These are phyloP conservation scores for Malurus melanocephalus DNA, from an alignment of 2,113 vertebrate genomes.

Conservation along the genomic window DNA sequence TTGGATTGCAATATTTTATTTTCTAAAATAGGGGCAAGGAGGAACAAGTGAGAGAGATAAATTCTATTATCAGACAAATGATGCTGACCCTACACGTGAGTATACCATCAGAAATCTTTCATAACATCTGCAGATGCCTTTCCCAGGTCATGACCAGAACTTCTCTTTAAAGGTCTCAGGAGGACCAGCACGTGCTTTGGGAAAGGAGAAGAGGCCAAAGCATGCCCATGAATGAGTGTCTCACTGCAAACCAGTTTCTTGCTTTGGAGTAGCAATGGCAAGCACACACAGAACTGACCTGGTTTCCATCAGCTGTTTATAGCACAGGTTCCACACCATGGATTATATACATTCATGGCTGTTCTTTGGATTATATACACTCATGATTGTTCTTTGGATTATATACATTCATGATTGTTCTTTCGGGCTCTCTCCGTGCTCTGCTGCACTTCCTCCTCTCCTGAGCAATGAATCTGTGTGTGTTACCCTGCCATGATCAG, in stretches of 20 bases:
- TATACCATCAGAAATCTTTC: neutral
- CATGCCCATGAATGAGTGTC: neutral
- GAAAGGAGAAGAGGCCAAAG: constrained; percentile 19
- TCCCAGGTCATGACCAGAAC: neutral
- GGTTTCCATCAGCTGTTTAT: constrained; percentile 56
- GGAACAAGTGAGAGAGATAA: neutral
- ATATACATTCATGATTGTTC: neutral
- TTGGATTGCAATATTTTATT: neutral
- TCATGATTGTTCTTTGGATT: neutral
- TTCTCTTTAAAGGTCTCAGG: neutral
- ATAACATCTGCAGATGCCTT: neutral
- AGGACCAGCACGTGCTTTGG: neutral
- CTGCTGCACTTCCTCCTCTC: neutral
- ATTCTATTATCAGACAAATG: neutral
- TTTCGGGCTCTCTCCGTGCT: neutral
- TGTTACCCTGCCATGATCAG: neutral
- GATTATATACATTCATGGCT: neutral
- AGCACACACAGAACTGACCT: neutral
- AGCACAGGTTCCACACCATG: constrained; percentile 1
- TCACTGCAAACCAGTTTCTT: neutral
- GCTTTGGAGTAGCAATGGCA: constrained; percentile 1
- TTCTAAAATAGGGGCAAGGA: neutral
- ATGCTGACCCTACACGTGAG: neutral
- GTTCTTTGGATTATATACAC: neutral
- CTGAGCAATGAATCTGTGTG: neutral